Evolutionary conservation across 1,140 invertebrate species (phyloP).

Genomic region (Zaprionus davidi): DNA sequence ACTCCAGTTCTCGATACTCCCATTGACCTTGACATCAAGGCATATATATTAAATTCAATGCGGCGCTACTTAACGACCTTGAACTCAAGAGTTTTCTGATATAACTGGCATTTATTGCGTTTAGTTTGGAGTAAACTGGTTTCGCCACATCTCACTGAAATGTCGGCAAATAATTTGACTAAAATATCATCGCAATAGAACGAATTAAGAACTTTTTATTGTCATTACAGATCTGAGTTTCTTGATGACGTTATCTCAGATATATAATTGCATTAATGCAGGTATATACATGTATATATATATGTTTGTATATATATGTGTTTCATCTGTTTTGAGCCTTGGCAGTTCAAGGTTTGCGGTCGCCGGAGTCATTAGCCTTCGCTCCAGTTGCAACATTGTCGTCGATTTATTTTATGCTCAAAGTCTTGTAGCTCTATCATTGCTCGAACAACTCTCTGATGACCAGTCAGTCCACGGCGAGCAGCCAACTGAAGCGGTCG

Average conservation of each 20-base stretch:
- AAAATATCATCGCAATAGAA: conserved; percentile 1
- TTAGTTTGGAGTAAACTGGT: conserved; percentile 52
- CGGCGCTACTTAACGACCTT: conserved; percentile 7
- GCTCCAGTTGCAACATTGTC: conserved; percentile 23
- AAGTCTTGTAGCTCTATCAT: conserved; percentile 16
- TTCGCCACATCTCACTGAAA: conserved; percentile 26
- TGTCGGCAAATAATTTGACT: background rate
- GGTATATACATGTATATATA: background rate
- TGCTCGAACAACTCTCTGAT: background rate
- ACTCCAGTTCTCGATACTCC: conserved; percentile 8
- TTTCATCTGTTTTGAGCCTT: background rate
- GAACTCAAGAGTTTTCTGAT: conserved; percentile 8
- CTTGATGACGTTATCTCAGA: background rate
- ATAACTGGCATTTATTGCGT: conserved; percentile 26
- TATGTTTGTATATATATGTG: background rate
- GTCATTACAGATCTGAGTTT: conserved; percentile 3
- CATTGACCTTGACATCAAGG: conserved; percentile 24
- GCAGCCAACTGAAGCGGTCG: conserved; percentile 41
- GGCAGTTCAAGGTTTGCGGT: conserved; percentile 48
- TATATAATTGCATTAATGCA: background rate
- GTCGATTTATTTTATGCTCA: conserved; percentile 15
- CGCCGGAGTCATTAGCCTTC: conserved; percentile 40
- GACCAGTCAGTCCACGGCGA: conserved; percentile 41
- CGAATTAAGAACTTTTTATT: background rate
- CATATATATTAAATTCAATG: conserved; percentile 1